Base-by-base conservation (phyloP, 2,888 invertebrate genomes). In the Dorcus hopei region DNA sequence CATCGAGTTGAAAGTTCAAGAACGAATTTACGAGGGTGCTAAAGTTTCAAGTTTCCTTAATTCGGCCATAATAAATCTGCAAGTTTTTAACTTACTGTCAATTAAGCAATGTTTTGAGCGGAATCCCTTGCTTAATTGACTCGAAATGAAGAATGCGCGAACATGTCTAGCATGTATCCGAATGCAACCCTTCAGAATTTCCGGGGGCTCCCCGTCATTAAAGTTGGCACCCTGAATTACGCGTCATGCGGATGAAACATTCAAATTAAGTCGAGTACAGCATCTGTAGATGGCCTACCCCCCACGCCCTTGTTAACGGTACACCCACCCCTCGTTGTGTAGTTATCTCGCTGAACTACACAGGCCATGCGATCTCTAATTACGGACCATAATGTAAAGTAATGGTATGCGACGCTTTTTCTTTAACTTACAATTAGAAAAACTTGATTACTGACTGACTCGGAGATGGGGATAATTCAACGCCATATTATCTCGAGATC, bases 401-500 rank as follows among this genome's bases (percentile, higher is more conserved):
- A 61, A 59, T 59, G 60, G 54, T 57, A 57, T 63, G 55, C 49
- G 54, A 41, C 33, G 55, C 58, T 61, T 63, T 63, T 61, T 59
- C 57, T 55, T 58, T 55, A 52, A 58, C 59, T 14, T 14, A 14
- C 1, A 14, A n/a, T n/a, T 14, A 57, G 58, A 63, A 66, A 66
- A 59, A 55, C 56, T 49, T 59, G 59, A 59, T 59, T 52, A 55
- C 59, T 19, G 50, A 33, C 26, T 57, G 58, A 19, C 2, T 19
- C 19, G 19, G 19, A 3, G 19, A 19, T 19, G 19, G 19, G 56
- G 60, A 62, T 66, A 66, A 66, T 66, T 64, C 63, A 57, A 63
- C 61, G 64, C 58, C 59, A 60, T 59, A 64, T 66, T 63, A 66
- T 66, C 63, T 59, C 58, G 54, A 59, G 61, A 64, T 66, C 64